Base-by-base conservation (phyloP, 37 sponge, comb jelly and placozoan genomes). In the Aplysina aerophoba region DNA sequence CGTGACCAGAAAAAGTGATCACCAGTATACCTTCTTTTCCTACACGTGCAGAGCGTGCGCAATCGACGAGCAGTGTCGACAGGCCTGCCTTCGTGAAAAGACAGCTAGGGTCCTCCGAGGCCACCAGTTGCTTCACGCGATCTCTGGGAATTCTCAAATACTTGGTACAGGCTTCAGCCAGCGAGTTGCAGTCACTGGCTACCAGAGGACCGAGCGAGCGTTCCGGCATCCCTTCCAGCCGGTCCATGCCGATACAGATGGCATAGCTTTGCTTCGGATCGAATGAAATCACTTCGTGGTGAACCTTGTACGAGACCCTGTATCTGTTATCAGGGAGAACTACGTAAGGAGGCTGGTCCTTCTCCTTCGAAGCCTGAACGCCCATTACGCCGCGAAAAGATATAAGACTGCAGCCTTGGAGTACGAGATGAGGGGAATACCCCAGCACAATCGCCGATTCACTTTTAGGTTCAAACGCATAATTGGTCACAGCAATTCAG, bases 181-280 rank as follows among this genome's bases (percentile, higher is more conserved):
- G 24, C 15, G 22, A 53, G 53, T 24, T 41, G 25, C 54, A 75
- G 25, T 75, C 78, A 41, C 40, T 21, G 15, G 8, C 37, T 8
- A 75, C 78, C 21, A 75, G 54, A 13, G 21, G 53, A 21, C 78
- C 78, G 15, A 75, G 54, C 1, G 78, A 75, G 4, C 33, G 71
- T 17, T 69, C 34, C 21, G 78, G 78, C 37, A 21, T 22, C 54
- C 40, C 40, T 24, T 14, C 54, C n/a, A 53, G 53, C 0, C 21
- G 21, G 40, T 75, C 78, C 20, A 75, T 75, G 37, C 78, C 78
- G 24, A 75, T 36, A 44, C 78, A 53, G 16, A 75, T 38, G 78
- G 78, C 78, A 44, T 21, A 25, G 41, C 78, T 75, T 21, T 75
- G 78, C 37, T 22, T 40, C 2, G 78, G 78, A 75, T 75, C 78